Conservation (phyloP, 2,888 invertebrate species). For the Agrilus mali region DNA sequence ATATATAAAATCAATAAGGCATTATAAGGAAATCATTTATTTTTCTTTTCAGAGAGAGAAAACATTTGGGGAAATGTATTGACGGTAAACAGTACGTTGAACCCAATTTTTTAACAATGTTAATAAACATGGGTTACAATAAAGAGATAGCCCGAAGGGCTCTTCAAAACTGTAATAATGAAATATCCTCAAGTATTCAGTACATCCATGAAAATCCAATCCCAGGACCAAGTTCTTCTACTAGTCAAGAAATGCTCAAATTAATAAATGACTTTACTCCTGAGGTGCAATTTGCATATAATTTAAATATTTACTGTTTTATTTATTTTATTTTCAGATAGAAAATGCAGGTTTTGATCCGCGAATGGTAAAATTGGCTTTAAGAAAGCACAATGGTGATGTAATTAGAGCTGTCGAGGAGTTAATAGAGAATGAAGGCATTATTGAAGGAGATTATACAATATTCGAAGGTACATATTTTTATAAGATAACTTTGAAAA, state of each 20-base stretch:
- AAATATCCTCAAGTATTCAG: constrained; percentile 52
- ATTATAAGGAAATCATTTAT: not conserved
- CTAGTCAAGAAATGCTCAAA: constrained; percentile 25
- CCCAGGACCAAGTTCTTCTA: constrained; percentile 31
- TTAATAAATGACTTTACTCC: constrained; percentile 28
- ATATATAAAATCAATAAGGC: not conserved
- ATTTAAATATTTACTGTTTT: not conserved
- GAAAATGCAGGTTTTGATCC: constrained; percentile 48
- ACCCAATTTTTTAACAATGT: constrained; percentile 36
- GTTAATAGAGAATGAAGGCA: constrained; percentile 36
- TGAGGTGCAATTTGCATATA: constrained; percentile 18
- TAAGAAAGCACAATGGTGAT: constrained; percentile 42
- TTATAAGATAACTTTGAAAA: too few relatives aligned
- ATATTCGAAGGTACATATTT: not conserved
- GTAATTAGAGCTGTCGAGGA: constrained; percentile 45
- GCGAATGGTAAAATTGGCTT: constrained; percentile 39
- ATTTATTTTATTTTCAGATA: constrained; percentile 28
- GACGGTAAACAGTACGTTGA: constrained; percentile 45
- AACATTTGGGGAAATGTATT: constrained; percentile 43
- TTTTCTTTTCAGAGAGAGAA: constrained; percentile 32
- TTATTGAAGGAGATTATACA: constrained; percentile 22
- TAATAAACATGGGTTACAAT: constrained; percentile 58
- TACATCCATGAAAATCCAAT: constrained; percentile 47
- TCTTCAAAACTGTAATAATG: constrained; percentile 53
- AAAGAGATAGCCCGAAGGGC: constrained; percentile 46